These are phyloP conservation scores for Parapristionchus giblindavisi DNA, from an alignment of 2,888 invertebrate genomes.

Conservation along the genomic window DNA sequence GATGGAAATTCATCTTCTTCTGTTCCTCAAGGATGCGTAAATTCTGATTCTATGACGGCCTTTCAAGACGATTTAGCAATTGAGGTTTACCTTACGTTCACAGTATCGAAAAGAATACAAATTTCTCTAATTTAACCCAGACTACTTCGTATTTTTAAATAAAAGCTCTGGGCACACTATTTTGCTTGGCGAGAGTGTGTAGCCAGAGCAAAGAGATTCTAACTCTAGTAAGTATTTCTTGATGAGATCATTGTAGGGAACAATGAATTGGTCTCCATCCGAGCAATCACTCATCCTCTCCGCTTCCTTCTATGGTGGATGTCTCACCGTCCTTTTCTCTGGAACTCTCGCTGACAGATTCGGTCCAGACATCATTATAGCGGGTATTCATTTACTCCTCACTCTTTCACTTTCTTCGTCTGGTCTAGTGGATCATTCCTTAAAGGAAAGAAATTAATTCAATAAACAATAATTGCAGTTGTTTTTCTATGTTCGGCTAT, in stretches of 20 bases:
- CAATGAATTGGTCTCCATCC: conserved; percentile 51
- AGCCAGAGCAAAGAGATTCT: not conserved
- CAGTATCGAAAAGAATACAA: no score
- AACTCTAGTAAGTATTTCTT: not conserved
- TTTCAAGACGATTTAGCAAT: conserved; percentile 7
- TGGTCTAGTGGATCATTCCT: not conserved
- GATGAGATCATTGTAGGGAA: conserved; percentile 49
- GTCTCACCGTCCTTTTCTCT: conserved; percentile 49
- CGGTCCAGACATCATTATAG: conserved; percentile 56
- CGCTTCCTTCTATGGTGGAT: conserved; percentile 56
- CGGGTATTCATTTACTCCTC: conserved; percentile 15
- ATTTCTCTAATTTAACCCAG: no score
- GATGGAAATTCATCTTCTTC: no score
- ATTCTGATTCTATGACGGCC: not conserved
- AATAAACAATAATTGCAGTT: conserved; percentile 20
- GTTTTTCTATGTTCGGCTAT: conserved; percentile 44
- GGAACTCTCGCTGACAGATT: conserved; percentile 57
- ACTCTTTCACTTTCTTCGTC: not conserved
- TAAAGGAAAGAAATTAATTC: no score
- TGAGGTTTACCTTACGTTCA: no score
- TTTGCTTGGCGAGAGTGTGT: not conserved
- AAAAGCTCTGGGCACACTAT: not conserved
- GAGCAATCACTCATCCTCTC: conserved; percentile 56
- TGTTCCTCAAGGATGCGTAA: not conserved
- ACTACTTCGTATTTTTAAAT: not conserved